phyloP scores from a whole-genome alignment of 2,113 vertebrate species.

The Heterotilapia buettikoferi region DNA sequence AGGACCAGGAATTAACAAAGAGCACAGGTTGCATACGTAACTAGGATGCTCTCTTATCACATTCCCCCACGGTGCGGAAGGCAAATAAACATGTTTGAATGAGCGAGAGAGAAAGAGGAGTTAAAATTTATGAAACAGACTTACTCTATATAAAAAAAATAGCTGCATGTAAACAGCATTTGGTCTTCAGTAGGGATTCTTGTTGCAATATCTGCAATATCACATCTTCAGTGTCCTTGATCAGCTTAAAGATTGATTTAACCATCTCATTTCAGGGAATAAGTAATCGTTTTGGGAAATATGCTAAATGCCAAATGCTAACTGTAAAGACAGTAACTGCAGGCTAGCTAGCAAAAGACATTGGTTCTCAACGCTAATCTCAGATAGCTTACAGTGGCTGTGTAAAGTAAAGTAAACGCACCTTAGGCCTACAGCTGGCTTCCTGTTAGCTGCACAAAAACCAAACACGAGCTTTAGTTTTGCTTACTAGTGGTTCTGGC shows the following conservation, averaged over 20 bases:
- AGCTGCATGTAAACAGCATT: neutral
- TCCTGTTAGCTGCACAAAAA: neutral
- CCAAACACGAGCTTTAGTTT: neutral
- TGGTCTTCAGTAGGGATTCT: neutral
- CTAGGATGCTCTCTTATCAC: neutral
- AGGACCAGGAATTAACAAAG: constrained; percentile 15
- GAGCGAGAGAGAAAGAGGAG: neutral
- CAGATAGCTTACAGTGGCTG: neutral
- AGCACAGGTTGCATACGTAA: neutral
- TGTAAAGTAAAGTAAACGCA: neutral
- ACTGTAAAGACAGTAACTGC: neutral
- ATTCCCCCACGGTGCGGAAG: neutral
- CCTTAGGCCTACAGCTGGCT: neutral
- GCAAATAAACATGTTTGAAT: neutral
- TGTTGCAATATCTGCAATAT: neutral
- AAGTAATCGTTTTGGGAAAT: neutral
- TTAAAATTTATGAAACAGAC: neutral
- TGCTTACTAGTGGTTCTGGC: neutral
- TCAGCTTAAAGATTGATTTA: neutral
- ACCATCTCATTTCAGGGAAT: neutral
- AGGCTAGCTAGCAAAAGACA: neutral
- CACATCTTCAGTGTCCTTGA: neutral
- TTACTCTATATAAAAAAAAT: neutral
- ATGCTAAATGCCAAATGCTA: neutral
- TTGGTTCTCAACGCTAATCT: neutral